Evolutionary conservation across 2,888 invertebrate genomes (phyloP), one percentile per base, ranked within the genome.

Genomic region (Agriopis aurantiaria): DNA sequence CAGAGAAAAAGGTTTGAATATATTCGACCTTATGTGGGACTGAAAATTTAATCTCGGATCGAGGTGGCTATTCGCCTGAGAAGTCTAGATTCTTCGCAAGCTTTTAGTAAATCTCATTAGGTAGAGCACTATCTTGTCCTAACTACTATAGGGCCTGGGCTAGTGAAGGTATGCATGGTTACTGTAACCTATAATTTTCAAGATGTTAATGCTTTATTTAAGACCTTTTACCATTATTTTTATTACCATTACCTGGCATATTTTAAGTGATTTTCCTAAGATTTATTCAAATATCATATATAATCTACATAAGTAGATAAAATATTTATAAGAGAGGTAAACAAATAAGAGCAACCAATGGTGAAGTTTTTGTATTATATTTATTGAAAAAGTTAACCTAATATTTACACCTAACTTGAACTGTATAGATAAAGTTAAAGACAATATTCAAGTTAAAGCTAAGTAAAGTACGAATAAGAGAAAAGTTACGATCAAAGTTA

Each of bases 21-120:
- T 64, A 53, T 53, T 64, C 11, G 53, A 51, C 64, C 46, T 57
- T 57, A 58, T 55, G 64, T 55, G 14, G 8, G 23, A 57, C 56
- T 61, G 69, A 65, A 65, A 65, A 65, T 61, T 60, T 61, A 69
- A 65, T 69, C 60, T 57, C 10, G 65, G 61, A 69, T 69, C 56
- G 65, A 65, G 69, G 69, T 63, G 57, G 46, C 43, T 58, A 45
- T 40, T 48, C 51, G 48, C 48, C 55, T 14, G 17, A 60, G 23
- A 60, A 61, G 49, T 69, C 64, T 65, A 46, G 60, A 51, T 60
- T 64, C 63, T 57, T 33, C 33, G 33, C 49, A 45, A 61, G 65
- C 59, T 60, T 45, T 63, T 59, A 58, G 53, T 46, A 41, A 43
- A 68, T 69, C 65, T 71, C 61, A 71, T 71, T 68, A 71, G 45